These are phyloP conservation scores for Megamerina dolium DNA, from an alignment of 2,888 invertebrate species.

Conservation along the genomic window DNA sequence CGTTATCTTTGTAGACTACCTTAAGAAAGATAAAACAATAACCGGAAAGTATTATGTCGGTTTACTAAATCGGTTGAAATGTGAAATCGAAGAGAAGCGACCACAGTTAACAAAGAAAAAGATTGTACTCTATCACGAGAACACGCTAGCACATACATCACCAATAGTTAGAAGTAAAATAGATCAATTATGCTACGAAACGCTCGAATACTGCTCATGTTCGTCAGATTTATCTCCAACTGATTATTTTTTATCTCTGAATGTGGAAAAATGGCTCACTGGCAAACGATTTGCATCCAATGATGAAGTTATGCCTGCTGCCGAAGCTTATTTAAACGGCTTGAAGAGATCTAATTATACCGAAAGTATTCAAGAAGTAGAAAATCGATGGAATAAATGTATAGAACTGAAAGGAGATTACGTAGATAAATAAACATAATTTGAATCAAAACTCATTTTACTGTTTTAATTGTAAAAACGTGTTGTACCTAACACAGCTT, in stretches of 20 bases:
- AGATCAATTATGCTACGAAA: not conserved
- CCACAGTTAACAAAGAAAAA: not conserved
- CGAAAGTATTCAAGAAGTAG: conserved; percentile 2
- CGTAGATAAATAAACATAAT: too few relatives aligned
- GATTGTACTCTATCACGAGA: not conserved
- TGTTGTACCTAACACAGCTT: too few relatives aligned
- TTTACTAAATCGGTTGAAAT: not conserved
- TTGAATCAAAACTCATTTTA: not conserved
- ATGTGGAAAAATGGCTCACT: conserved; percentile 1
- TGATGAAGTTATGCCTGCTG: conserved; percentile 4
- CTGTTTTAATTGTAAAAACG: too few relatives aligned
- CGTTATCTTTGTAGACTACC: not conserved
- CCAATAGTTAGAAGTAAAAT: too few relatives aligned
- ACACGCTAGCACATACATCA: not conserved
- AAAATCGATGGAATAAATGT: conserved; percentile 4
- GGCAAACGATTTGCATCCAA: conserved; percentile 5
- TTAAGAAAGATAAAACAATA: not conserved
- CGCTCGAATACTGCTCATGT: not conserved
- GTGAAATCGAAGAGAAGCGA: not conserved
- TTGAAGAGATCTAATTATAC: conserved; percentile 1
- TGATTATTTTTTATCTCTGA: not conserved
- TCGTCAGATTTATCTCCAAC: not conserved
- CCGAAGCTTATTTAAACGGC: conserved; percentile 5
- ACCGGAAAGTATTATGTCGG: not conserved
- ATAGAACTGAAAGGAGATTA: conserved; percentile 2